Percentiles rank a stretch among this genome's conserved stretches.
phyloP scores from a whole-genome alignment of 2,888 invertebrate species.

The Pollenia amentaria region DNA sequence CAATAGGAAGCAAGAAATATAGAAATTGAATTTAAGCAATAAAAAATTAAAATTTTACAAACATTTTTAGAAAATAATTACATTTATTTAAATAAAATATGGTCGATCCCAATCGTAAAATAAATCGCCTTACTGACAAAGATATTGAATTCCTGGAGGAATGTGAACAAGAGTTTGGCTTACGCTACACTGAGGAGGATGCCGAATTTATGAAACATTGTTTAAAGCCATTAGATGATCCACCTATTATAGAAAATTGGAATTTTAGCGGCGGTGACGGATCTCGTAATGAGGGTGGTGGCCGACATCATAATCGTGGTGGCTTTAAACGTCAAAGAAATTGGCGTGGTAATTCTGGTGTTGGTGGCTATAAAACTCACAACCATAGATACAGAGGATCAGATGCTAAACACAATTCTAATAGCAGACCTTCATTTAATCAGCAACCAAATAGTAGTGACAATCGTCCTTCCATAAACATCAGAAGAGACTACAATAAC shows the following conservation, averaged over 20 bases:
- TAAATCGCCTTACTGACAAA: constrained; percentile 86
- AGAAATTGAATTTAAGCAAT: neutral
- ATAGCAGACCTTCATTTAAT: constrained; percentile 7
- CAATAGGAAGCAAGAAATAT: neutral
- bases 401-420: neutral
- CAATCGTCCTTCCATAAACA: constrained; percentile 76
- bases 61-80: too few relatives aligned
- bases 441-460: neutral
- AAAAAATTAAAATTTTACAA: too few relatives aligned
- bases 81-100: constrained; percentile 74
- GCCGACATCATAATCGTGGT: constrained; percentile 68
- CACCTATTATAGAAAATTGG: constrained; percentile 88
- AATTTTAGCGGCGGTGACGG: constrained; percentile 68
- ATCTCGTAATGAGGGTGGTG: constrained; percentile 68
- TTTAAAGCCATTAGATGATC: constrained; percentile 84
- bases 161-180: constrained; percentile 87
- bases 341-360: constrained; percentile 70
- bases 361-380: constrained; percentile 9
- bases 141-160: constrained; percentile 87
- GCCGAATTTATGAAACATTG: constrained; percentile 86
- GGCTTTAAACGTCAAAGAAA: constrained; percentile 72
- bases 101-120: constrained; percentile 85
- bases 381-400: constrained; percentile 15
- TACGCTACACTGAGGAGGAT: constrained; percentile 88
- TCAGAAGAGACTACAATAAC: constrained; percentile 80